phyloP scores from a whole-genome alignment of 2,113 vertebrate species.

The Panthera uncia region DNA sequence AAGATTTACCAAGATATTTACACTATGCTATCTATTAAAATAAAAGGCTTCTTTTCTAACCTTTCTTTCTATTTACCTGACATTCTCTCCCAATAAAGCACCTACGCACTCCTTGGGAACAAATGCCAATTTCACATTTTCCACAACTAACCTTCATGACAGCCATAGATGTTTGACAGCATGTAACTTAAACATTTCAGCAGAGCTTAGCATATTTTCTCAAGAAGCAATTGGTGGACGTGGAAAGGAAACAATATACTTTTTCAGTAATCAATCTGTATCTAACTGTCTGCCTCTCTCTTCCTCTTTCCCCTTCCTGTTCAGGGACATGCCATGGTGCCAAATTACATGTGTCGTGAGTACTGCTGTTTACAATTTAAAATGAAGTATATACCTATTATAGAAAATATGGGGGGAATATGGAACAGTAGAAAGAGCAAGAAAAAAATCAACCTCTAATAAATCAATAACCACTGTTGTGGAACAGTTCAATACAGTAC shows the following conservation, averaged over 20 bases:
- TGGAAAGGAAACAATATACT: constrained; percentile 6
- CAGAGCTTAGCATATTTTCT: constrained; percentile 45
- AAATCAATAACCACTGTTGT: constrained; percentile 3
- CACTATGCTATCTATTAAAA: constrained; percentile 78
- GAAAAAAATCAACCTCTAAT: neutral
- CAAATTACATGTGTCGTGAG: neutral
- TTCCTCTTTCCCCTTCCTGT: neutral
- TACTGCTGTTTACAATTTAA: neutral
- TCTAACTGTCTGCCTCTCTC: neutral
- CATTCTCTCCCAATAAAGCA: constrained; percentile 81
- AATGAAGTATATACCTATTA: neutral
- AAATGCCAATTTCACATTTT: constrained; percentile 79
- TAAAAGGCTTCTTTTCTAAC: constrained; percentile 78
- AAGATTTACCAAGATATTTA: constrained; percentile 83
- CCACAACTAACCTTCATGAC: constrained; percentile 65
- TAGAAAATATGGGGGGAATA: constrained; percentile 8
- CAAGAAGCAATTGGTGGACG: constrained; percentile 36
- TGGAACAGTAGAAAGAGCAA: neutral
- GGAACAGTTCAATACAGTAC: neutral
- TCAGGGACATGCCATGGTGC: neutral
- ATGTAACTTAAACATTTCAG: constrained; percentile 58
- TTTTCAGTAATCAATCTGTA: constrained; percentile 34
- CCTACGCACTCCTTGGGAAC: constrained; percentile 63
- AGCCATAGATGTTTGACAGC: constrained; percentile 68
- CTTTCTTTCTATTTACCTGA: constrained; percentile 84